Percentiles rank a stretch among this genome's conserved stretches.
Evolutionary conservation across 2,888 invertebrate species (phyloP).

Genomic region (Apodemia duryi): DNA sequence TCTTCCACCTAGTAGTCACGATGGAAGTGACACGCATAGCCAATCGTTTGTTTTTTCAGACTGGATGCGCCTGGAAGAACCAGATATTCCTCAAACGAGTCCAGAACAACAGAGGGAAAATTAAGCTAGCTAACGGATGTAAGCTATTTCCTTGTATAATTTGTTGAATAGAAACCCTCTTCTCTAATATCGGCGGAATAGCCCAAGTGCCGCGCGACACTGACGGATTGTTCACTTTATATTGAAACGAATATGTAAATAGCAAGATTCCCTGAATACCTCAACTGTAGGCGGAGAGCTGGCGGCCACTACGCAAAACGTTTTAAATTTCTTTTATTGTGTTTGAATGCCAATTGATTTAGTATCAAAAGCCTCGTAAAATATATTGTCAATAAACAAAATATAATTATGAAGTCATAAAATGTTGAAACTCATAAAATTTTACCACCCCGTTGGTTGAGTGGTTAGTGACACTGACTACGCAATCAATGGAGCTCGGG

Average conservation of each 20-base stretch:
- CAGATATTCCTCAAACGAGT: not conserved
- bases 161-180: not conserved
- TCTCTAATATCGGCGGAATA: not conserved
- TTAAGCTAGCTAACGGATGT: not conserved
- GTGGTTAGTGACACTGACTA: too few species aligned
- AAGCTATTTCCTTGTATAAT: not conserved
- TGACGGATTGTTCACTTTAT: slow-evolving; percentile 2
- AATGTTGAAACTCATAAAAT: too few species aligned
- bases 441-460: too few species aligned
- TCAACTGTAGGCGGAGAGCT: not conserved
- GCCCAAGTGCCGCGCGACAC: not conserved
- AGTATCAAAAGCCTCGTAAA: too few species aligned
- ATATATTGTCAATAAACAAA: too few species aligned
- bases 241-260: slow-evolving; percentile 4
- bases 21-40: too few species aligned
- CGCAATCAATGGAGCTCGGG: too few species aligned
- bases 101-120: not conserved
- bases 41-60: too few species aligned
- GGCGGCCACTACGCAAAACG: not conserved
- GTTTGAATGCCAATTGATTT: too few species aligned
- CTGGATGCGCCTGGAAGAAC: too few species aligned
- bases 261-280: slow-evolving; percentile 5
- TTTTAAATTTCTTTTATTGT: not conserved
- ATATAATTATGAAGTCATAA: too few species aligned
- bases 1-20: too few species aligned